A percentile compares a stretch with the other conserved stretches of the same genome.
Evolutionary conservation across 1,140 invertebrate genomes (phyloP).

Genomic region (Zaprionus gabonicus): DNA sequence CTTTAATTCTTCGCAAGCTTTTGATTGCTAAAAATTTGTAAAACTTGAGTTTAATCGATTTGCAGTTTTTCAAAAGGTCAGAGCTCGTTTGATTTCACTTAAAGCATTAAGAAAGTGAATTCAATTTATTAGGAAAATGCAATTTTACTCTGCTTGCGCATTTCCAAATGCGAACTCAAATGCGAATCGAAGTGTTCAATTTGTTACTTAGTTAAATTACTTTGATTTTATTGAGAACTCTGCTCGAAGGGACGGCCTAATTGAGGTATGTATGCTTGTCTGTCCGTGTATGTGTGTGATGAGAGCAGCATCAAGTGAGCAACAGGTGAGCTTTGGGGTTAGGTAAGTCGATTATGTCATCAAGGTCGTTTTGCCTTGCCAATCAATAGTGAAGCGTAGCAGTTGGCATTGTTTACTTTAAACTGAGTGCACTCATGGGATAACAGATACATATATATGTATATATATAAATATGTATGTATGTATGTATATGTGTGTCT

Average conservation of each 20-base stretch:
- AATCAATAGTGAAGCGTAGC: constrained; percentile 19
- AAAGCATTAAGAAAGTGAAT: constrained; percentile 9
- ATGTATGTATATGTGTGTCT: background rate
- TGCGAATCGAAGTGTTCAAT: constrained; percentile 23
- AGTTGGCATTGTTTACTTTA: constrained; percentile 11
- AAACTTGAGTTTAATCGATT: background rate
- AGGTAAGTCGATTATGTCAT: constrained; percentile 28
- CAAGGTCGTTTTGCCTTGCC: constrained; percentile 15
- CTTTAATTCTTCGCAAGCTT: background rate
- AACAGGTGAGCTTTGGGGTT: constrained; percentile 14
- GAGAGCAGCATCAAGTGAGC: background rate
- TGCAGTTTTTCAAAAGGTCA: background rate
- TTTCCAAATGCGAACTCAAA: constrained; percentile 9
- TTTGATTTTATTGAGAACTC: constrained; percentile 17
- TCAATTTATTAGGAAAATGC: background rate
- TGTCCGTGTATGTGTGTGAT: background rate
- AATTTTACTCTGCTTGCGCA: constrained; percentile 2
- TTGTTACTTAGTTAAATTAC: constrained; percentile 31
- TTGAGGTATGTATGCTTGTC: constrained; percentile 10
- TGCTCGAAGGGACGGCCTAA: constrained; percentile 8
- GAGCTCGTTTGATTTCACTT: background rate
- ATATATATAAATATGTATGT: background rate
- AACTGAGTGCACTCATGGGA: background rate
- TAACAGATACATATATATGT: background rate
- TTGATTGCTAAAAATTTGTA: too few relatives aligned